Evolutionary conservation across 2,797 vertebrate species (phyloP), one percentile per base, ranked within the genome.

Genomic region (Natrix natrix): DNA sequence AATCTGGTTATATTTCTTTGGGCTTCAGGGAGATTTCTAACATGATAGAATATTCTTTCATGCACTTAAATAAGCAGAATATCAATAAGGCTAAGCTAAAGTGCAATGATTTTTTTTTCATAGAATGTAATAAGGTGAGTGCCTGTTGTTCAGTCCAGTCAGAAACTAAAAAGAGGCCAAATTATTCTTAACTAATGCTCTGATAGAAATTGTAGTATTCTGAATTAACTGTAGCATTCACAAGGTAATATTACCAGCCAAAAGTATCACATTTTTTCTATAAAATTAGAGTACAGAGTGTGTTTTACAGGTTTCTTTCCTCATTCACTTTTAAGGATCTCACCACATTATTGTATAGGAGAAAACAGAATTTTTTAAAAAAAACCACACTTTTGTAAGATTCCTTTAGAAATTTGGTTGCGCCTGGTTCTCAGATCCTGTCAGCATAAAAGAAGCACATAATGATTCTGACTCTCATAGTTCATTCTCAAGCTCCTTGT

Each of bases 251-350:
- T 37, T 54, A 90, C 26, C 48, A 88, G 48, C 28, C 56, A 43
- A 20, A 43, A 57, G 22, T 56, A 54, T 78, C 54, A 78, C 16
- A 86, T 54, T 60, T 83, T n/a, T 61, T 87, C 6, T 61, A 54
- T 54, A 60, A 63, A 54, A 0, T 0, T 14, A 54, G 3, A 83
- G 14, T 13, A 55, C 37, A 32, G 3, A 4, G 5, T 55, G 28
- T 14, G 14, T 55, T 0, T 0, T 86, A 94, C 83, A 24, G 14
- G 57, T 52, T 14, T 28, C 48, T 88, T 93, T 52, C 8, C 90
- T 86, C 52, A 12, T 74, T 91, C 56, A 90, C 43, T 56, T 28
- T 86, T 14, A 60, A n/a, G n/a, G 69, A 74, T 74, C 32, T 37
- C 69, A 37, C 16, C 16, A 74, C 14, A 74, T 37, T 37, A 32